phyloP scores from a whole-genome alignment of 2,888 invertebrate genomes.

The Zootermopsis nevadensis region DNA sequence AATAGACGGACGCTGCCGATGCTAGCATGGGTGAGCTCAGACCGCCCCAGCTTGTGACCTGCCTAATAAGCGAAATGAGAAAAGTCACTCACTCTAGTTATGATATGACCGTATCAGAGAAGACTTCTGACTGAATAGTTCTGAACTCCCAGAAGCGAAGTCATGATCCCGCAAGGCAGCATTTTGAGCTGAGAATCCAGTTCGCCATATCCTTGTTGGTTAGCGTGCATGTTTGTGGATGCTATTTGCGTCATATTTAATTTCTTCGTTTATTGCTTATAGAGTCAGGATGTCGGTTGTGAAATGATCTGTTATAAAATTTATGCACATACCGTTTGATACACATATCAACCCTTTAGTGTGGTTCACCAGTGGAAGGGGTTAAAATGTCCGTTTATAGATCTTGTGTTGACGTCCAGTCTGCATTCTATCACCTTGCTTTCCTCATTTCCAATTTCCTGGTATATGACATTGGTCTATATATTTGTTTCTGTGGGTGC shows the following conservation, averaged over 20 bases:
- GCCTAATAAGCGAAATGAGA: too few species aligned
- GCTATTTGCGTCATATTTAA: not conserved
- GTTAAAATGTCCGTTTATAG: not conserved
- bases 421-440: not conserved
- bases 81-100: too few species aligned
- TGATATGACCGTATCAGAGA: too few species aligned
- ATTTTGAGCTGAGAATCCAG: not conserved
- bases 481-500: not conserved
- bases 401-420: not conserved
- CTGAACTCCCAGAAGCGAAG: too few species aligned
- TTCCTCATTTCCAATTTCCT: conserved; percentile 12
- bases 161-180: not conserved
- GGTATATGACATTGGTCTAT: not conserved
- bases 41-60: too few species aligned
- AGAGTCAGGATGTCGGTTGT: not conserved
- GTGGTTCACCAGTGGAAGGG: not conserved
- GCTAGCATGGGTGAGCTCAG: too few species aligned
- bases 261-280: not conserved
- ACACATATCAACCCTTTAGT: conserved; percentile 15
- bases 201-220: too few species aligned
- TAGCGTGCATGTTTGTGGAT: not conserved
- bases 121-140: too few species aligned
- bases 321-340: not conserved
- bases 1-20: too few species aligned
- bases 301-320: not conserved